phyloP scores from a whole-genome alignment of 92 coral and sea anemone species.

The Siderastrea siderea region DNA sequence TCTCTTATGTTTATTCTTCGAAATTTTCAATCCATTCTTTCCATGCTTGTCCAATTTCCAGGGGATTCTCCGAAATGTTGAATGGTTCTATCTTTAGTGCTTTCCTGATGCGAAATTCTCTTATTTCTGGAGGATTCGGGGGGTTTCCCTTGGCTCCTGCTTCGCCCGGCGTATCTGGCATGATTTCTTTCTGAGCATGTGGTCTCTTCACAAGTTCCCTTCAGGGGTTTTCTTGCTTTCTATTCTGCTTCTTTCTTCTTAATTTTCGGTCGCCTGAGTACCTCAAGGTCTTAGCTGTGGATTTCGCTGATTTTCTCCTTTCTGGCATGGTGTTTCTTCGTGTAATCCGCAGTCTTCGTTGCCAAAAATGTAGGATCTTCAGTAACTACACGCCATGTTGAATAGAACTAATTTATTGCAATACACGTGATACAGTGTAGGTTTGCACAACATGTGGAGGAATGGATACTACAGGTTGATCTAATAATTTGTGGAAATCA shows the following conservation, averaged over 20 bases:
- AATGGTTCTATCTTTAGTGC: constrained; percentile 54
- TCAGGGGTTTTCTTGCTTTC: constrained; percentile 20
- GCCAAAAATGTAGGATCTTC: constrained; percentile 19
- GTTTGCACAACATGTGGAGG: constrained; percentile 15
- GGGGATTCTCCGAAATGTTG: constrained; percentile 69
- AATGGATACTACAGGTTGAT: constrained; percentile 3
- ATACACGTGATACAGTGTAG: constrained; percentile 20
- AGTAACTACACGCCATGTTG: constrained; percentile 12
- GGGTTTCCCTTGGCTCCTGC: constrained; percentile 21
- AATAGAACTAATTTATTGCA: constrained; percentile 6
- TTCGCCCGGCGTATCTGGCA: constrained; percentile 25
- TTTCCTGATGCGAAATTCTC: constrained; percentile 30
- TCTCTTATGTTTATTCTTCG: constrained; percentile 70
- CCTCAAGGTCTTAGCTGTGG: constrained; percentile 16
- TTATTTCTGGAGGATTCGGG: constrained; percentile 30
- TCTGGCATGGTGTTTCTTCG: background rate
- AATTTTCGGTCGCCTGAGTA: constrained; percentile 25
- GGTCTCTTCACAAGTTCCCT: constrained; percentile 17
- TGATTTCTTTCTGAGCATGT: constrained; percentile 27
- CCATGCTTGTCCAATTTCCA: constrained; percentile 76
- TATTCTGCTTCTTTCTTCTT: constrained; percentile 24
- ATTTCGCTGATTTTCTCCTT: constrained; percentile 19
- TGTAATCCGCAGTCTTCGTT: constrained; percentile 34
- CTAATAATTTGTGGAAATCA: too few species aligned
- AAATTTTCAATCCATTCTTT: constrained; percentile 82